Evolutionary conservation across 2,888 invertebrate species (phyloP), one percentile per base, ranked within the genome.

Genomic region (Ctena decussata): DNA sequence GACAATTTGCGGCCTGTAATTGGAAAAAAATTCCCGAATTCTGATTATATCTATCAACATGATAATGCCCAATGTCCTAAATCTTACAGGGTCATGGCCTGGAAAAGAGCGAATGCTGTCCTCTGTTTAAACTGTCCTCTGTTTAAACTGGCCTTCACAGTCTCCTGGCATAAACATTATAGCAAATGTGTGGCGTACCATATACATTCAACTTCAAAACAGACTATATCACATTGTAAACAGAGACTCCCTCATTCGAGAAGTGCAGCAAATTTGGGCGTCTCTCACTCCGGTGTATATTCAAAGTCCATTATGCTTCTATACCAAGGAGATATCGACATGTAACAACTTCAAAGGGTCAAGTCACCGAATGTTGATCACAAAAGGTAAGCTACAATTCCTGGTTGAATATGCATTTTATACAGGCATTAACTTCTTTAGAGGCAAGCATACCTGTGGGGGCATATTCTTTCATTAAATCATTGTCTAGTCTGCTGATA

Each of bases 141-240:
- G 32, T 18, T 65, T 80, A 37, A 49, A n/a, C 0, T 80, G 75
- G 74, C 69, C 80, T 1, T 21, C 75, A 18, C 74, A 69, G 35
- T 74, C 74, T 37, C 72, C 72, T 6, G 77, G 77, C 30, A 21
- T 77, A 18, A 82, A 77, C 27, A 49, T 73, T 30, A 82, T 77
- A 57, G 73, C 71, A 77, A 82, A 82, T 37, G n/a, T 74, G 18
- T 82, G 77, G 77, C 37, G 70, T 53, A 57, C 46, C 21, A 69
- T 70, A 21, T 57, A 76, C 44, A 39, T 70, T 65, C 65, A 80
- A 75, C 27, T 80, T 11, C 8, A 18, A 15, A 27, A 60, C 27
- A 71, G 69, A 69, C 69, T 74, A 5, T 18, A 70, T 69, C 18
- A 44, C 6, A 80, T 80, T 12, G 41, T 73, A 18, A 27, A 15